Percentiles rank a stretch among this genome's conserved stretches.
These are phyloP conservation scores for Monopterus albus DNA, from an alignment of 2,113 vertebrate genomes.

Conservation along the genomic window DNA sequence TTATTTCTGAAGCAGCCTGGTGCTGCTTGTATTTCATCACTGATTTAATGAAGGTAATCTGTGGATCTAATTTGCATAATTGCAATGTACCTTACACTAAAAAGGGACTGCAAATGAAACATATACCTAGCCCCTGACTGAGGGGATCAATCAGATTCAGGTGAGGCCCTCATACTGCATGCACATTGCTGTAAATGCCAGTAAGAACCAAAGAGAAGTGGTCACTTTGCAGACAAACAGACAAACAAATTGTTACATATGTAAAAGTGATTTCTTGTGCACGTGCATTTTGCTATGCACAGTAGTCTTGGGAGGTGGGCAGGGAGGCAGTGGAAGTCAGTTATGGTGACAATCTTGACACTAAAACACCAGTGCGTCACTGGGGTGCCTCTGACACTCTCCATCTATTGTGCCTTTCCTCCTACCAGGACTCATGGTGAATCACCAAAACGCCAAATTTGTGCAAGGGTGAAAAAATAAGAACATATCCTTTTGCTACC, in stretches of 20 bases:
- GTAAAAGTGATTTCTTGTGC: too few species aligned
- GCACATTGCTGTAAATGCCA: not conserved
- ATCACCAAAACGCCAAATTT: too few species aligned
- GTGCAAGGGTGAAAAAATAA: too few species aligned
- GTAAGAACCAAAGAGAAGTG: not conserved
- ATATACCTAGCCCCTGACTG: not conserved
- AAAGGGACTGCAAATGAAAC: not conserved
- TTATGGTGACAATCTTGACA: too few species aligned
- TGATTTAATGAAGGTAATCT: not conserved
- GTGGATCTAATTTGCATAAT: not conserved
- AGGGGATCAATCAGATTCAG: not conserved
- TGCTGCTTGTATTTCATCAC: not conserved
- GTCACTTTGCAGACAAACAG: not conserved
- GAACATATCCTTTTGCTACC: not conserved
- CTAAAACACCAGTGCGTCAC: not conserved
- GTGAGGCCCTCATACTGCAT: not conserved
- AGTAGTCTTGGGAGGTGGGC: too few species aligned
- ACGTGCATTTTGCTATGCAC: too few species aligned
- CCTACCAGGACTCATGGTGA: too few species aligned
- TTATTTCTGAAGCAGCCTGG: not conserved
- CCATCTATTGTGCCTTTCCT: not conserved
- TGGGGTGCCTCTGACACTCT: not conserved
- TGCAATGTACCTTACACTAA: not conserved
- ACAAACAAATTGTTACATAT: too few species aligned
- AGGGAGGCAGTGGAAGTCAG: too few species aligned